Base-by-base conservation (phyloP, 2,888 invertebrate species). In the Melolontha melolontha region DNA sequence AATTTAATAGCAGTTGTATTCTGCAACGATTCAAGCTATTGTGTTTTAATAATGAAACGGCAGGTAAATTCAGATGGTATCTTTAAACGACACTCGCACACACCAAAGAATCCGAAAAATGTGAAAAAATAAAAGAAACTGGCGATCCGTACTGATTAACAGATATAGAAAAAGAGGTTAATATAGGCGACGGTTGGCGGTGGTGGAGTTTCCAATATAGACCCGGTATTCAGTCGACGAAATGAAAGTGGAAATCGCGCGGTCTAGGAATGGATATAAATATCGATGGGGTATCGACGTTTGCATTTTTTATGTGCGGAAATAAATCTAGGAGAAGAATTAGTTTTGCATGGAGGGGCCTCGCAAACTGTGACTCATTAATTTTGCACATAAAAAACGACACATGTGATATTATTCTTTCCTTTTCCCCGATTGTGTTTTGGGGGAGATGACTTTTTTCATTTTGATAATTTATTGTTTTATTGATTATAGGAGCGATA, bases 241-340 rank as follows among this genome's bases (percentile, higher is more conserved):
- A 55, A 44, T 52, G 22, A 64, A 52, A 64, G 27, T 52, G 34
- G 52, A 22, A 66, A 42, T 39, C 54, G 41, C 17, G 40, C 39
- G 17, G 66, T 17, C 62, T 44, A 39, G 47, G 16, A 17, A 16
- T 17, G 29, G 44, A 59, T 22, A 22, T 22, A 44, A 51, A 63
- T 65, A 72, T 71, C 71, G 69, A 71, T 66, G 68, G 71, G 65
- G 69, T 69, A 72, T 70, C 66, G 67, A 70, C 68, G 67, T 69
- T 71, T 59, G 59, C 59, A 74, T 72, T 74, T 73, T 74, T 73
- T 73, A 73, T 72, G 71, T 68, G 70, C 66, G 67, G 74, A 74
- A 72, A 74, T 74, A 74, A 74, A 73, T 74, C 72, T 70, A 68
- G 62, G 72, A 16, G 29, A 59, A 44, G 44, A 59, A 54, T 54